Evolutionary conservation across 2,888 invertebrate species (phyloP).

Genomic region (Sinodicranocentrus sp.): DNA sequence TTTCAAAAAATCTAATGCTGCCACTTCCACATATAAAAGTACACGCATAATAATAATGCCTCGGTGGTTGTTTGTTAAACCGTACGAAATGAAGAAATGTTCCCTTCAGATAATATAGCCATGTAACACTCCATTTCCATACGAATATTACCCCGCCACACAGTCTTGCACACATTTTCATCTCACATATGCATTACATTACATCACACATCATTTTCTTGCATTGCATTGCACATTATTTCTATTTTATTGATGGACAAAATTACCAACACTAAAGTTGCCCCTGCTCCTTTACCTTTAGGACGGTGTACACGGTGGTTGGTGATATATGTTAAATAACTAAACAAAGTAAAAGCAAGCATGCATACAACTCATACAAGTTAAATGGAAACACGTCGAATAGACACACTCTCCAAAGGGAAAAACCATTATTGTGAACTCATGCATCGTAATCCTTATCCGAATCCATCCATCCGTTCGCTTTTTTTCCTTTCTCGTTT

Average conservation of each 20-base stretch:
- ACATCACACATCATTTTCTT: slow-evolving; percentile 40
- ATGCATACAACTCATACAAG: not conserved
- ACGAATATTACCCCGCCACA: not conserved
- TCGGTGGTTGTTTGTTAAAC: too few relatives aligned
- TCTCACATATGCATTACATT: slow-evolving; percentile 7
- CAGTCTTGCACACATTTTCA: not conserved
- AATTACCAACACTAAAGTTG: not conserved
- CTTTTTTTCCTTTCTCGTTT: slow-evolving; percentile 22
- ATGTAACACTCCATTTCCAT: too few relatives aligned
- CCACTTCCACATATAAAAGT: too few relatives aligned
- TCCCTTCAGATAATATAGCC: too few relatives aligned
- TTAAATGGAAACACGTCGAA: not conserved
- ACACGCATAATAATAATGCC: too few relatives aligned
- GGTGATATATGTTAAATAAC: not conserved
- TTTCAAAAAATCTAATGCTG: not conserved
- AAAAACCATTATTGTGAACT: slow-evolving; percentile 65
- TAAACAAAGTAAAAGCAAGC: not conserved
- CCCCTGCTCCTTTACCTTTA: too few relatives aligned
- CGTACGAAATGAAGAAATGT: too few relatives aligned
- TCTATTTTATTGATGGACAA: slow-evolving; percentile 13
- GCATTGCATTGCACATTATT: not conserved
- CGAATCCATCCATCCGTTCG: slow-evolving; percentile 54
- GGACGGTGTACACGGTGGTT: too few relatives aligned
- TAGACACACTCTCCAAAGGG: not conserved
- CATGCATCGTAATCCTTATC: slow-evolving; percentile 64